Evolutionary conservation across 2,797 vertebrate species (phyloP).

Genomic region (Uromys caudimaculatus): DNA sequence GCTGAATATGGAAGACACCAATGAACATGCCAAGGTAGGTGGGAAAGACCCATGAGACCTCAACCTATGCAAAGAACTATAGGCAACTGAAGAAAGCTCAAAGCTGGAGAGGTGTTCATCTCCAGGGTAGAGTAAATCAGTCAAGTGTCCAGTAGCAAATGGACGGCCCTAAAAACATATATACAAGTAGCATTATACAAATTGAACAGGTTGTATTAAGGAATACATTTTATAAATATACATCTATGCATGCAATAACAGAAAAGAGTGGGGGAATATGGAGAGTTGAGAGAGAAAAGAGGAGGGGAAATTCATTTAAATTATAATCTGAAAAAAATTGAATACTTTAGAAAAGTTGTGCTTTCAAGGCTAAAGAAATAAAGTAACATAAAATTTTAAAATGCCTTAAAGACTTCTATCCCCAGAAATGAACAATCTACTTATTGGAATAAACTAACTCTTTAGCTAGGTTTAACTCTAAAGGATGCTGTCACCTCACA

Average conservation of each 20-base stretch:
- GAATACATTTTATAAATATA: neutral
- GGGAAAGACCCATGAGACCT: neutral
- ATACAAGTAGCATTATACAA: neutral
- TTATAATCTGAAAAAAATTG: neutral
- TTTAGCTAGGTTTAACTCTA: neutral
- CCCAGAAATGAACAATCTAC: neutral
- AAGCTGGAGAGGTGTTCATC: neutral
- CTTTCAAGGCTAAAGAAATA: neutral
- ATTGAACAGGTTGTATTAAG: neutral
- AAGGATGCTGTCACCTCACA: neutral
- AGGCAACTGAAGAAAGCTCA: neutral
- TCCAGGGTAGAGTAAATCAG: neutral
- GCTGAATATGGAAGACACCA: neutral
- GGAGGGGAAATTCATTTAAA: neutral
- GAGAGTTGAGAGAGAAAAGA: neutral
- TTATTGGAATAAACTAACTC: neutral
- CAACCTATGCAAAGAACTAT: neutral
- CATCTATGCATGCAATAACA: neutral
- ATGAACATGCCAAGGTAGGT: neutral
- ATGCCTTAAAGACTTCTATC: neutral
- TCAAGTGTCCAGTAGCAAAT: neutral
- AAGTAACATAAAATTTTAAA: neutral
- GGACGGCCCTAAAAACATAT: neutral
- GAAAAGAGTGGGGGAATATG: neutral
- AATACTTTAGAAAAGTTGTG: neutral